Evolutionary conservation across 2,113 vertebrate genomes (phyloP), one percentile per base, ranked within the genome.

Genomic region (Ciconia boyciana): DNA sequence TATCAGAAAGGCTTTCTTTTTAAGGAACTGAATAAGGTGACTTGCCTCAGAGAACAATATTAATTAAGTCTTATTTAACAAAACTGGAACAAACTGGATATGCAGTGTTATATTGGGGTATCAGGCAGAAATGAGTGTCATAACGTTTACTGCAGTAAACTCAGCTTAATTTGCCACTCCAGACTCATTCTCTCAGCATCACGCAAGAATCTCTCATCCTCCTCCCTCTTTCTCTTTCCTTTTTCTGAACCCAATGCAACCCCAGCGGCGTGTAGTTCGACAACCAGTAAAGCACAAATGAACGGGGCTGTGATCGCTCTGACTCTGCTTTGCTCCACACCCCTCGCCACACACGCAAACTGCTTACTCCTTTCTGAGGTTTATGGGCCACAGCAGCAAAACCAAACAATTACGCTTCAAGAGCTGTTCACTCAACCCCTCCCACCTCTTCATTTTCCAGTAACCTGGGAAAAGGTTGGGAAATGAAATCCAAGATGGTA

Each of bases 301-400:
- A 74, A 36, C 0, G 0, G 39, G 52, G 60, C 68, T 84, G 66
- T 12, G 79, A 88, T 57, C 2, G 17, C 70, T 66, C 32, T 58
- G 54, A 32, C 24, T 41, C 49, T n/a, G 29, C 66, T 89, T 77
- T 52, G 60, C 48, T 76, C 46, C 69, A 57, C 17, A n/a, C 2
- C 16, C 19, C 17, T 18, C 4, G 2, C 39, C 44, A 72, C 1
- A 2, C 18, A 41, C 71, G 55, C 46, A 39, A 77, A 80, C 62
- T 36, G 90, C 66, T 79, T 39, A 32, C 58, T 90, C 89, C 52
- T 79, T 71, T 71, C 64, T 65, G 26, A 94, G 69, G 39, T 89
- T 93, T 94, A 71, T 46, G 61, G 68, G 51, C 66, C 76, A 84
- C 64, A 71, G 61, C 79, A 95, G 48, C 54, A 92, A 95, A 94